Evolutionary conservation across 2,797 vertebrate species (phyloP).

Genomic region (Trachurus trachurus): DNA sequence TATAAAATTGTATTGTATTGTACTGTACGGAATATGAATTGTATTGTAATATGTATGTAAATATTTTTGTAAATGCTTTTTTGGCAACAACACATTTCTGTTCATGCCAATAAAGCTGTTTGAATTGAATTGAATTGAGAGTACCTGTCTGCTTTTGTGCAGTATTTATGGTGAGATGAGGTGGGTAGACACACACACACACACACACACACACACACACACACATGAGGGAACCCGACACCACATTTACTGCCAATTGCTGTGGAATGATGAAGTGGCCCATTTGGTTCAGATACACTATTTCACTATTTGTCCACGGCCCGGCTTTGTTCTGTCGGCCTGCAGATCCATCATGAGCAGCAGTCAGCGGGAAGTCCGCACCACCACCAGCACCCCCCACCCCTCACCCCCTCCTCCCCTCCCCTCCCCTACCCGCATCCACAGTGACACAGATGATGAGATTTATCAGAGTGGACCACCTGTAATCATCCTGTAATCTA

Average conservation of each 20-base stretch:
- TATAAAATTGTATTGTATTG: no score
- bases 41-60: no score
- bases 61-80: no score
- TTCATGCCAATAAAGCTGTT: no score
- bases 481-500: background rate
- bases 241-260: conserved; percentile 83
- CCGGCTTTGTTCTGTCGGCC: conserved; percentile 62
- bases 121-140: no score
- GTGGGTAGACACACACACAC: conserved; percentile 52
- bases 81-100: no score
- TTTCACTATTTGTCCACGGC: conserved; percentile 56
- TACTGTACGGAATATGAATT: no score
- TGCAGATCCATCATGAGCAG: conserved; percentile 67
- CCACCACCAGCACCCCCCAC: no score
- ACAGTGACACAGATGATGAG: background rate
- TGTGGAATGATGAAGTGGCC: conserved; percentile 81
- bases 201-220: no score
- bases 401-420: background rate
- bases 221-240: conserved; percentile 77
- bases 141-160: conserved; percentile 71
- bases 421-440: no score
- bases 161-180: conserved; percentile 78
- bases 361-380: conserved; percentile 25
- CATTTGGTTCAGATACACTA: conserved; percentile 77
- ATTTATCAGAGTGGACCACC: conserved; percentile 31